phyloP scores from a whole-genome alignment of 2,113 vertebrate genomes.

The Pontoporia blainvillei region DNA sequence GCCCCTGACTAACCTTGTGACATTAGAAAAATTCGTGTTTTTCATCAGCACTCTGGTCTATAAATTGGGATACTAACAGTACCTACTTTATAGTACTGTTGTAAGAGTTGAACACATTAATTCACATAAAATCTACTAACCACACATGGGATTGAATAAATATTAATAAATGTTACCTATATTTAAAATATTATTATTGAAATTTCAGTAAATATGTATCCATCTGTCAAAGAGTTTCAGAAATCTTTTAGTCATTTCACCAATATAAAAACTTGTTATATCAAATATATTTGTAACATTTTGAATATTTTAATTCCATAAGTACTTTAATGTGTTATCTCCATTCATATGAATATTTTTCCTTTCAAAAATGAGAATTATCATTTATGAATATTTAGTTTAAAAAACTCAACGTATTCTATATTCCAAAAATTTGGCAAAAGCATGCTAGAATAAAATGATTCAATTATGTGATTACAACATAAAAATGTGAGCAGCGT shows the following conservation, averaged over 20 bases:
- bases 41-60: neutral
- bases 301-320: slow-evolving; percentile 6
- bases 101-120: neutral
- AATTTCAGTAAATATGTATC: neutral
- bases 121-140: neutral
- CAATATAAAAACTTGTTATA: neutral
- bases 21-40: neutral
- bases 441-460: neutral
- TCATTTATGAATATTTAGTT: slow-evolving; percentile 14
- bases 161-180: neutral
- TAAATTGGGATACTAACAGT: neutral
- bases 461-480: slow-evolving; percentile 19
- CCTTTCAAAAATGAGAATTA: neutral
- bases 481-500: slow-evolving; percentile 19
- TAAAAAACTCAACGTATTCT: neutral
- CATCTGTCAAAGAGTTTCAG: neutral
- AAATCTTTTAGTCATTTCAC: neutral
- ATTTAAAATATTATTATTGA: neutral
- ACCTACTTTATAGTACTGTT: neutral
- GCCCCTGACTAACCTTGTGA: neutral
- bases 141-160: neutral
- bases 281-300: neutral
- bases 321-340: neutral
- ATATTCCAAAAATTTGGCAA: neutral
- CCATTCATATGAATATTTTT: neutral